Conservation (phyloP, 2,888 invertebrate species). For the Polyommatus icarus region DNA sequence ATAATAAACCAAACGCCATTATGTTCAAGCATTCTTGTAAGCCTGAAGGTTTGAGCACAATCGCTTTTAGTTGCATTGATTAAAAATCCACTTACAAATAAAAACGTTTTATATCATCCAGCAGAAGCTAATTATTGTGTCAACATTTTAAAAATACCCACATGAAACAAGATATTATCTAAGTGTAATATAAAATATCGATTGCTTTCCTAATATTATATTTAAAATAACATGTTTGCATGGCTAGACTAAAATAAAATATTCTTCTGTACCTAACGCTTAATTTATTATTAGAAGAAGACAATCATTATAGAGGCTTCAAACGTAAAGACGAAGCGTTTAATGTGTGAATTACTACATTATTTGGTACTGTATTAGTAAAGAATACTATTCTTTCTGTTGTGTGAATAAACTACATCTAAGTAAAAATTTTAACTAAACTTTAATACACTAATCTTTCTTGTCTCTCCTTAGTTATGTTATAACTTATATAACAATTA, state of each 20-base stretch:
- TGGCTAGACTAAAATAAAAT: conserved; percentile 25
- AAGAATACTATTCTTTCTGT: too few species aligned
- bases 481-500: too few species aligned
- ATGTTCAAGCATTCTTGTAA: neutral
- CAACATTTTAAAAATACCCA: conserved; percentile 70
- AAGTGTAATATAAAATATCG: conserved; percentile 28
- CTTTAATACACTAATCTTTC: neutral
- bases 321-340: neutral
- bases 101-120: neutral
- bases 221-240: conserved; percentile 22
- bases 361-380: neutral
- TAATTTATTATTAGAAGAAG: neutral
- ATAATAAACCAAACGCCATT: neutral
- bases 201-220: conserved; percentile 18
- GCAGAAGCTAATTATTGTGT: neutral
- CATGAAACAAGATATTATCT: conserved; percentile 52
- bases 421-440: too few species aligned
- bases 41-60: neutral
- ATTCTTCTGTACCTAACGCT: conserved; percentile 8
- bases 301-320: neutral
- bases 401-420: too few species aligned
- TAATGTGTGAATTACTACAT: neutral
- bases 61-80: neutral
- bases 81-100: neutral
- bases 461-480: neutral